A percentile compares a stretch with the other conserved stretches of the same genome.
Evolutionary conservation across 1,140 invertebrate genomes (phyloP).

Genomic region (Andricus grossulariae): DNA sequence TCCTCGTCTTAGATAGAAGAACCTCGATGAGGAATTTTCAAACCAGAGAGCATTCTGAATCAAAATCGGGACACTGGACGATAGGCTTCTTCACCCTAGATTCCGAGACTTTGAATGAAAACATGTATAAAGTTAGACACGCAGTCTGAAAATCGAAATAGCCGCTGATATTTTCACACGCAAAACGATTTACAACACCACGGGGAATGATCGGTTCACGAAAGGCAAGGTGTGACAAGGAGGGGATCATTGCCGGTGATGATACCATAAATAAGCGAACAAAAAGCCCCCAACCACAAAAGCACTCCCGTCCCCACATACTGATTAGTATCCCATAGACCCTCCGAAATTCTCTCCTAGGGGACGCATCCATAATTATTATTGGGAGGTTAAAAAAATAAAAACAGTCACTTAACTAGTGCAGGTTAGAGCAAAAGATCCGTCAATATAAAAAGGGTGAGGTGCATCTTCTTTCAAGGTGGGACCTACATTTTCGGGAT

Average conservation of each 20-base stretch:
- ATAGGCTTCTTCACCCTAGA: neutral
- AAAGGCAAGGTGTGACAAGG: slow-evolving; percentile 42
- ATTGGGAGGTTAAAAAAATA: slow-evolving; percentile 31
- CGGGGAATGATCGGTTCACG: slow-evolving; percentile 51
- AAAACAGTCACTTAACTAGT: slow-evolving; percentile 32
- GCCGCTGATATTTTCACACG: slow-evolving; percentile 49
- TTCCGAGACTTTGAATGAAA: neutral
- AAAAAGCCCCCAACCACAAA: slow-evolving; percentile 42
- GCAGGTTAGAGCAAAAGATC: neutral
- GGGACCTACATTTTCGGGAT: neutral
- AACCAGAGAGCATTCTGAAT: neutral
- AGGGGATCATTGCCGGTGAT: slow-evolving; percentile 45
- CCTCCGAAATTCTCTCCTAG: slow-evolving; percentile 33
- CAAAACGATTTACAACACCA: slow-evolving; percentile 39
- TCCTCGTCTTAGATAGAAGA: neutral
- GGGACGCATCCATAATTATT: slow-evolving; percentile 24
- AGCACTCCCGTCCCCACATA: slow-evolving; percentile 18
- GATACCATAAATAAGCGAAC: slow-evolving; percentile 55
- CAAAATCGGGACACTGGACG: neutral
- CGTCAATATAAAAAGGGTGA: neutral
- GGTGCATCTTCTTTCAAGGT: neutral
- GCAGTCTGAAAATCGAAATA: slow-evolving; percentile 26
- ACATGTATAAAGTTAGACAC: slow-evolving; percentile 16
- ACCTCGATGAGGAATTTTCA: neutral
- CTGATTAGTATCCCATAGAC: slow-evolving; percentile 54